Evolutionary conservation across 2,797 vertebrate genomes (phyloP).

Genomic region (Prionace glauca): DNA sequence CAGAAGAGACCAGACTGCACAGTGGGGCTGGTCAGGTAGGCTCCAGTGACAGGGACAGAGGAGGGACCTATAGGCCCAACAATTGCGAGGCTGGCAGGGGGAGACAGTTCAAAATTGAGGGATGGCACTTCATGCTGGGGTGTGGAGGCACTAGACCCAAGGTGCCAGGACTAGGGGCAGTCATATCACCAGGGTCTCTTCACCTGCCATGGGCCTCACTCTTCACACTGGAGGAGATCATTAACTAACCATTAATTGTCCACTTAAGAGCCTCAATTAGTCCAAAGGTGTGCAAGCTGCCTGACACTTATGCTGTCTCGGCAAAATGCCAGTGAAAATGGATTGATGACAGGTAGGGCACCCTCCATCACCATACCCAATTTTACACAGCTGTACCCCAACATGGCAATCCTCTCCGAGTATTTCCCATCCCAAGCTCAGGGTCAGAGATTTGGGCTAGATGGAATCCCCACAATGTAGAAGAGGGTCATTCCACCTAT

Average conservation of each 20-base stretch:
- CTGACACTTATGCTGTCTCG: no score
- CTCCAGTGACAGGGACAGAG: not conserved
- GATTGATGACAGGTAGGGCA: not conserved
- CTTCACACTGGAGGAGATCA: not conserved
- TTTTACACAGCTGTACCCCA: no score
- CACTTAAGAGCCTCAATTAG: not conserved
- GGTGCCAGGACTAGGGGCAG: not conserved
- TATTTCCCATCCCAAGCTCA: no score
- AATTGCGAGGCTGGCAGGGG: not conserved
- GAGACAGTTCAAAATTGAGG: not conserved
- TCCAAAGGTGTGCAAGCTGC: not conserved
- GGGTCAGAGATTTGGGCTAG: no score
- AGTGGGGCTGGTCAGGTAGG: not conserved
- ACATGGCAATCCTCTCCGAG: not conserved
- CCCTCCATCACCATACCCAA: not conserved
- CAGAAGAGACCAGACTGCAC: no score
- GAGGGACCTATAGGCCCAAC: no score
- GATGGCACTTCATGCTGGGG: not conserved
- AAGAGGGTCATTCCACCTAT: no score
- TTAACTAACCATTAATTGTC: not conserved
- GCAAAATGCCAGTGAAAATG: not conserved
- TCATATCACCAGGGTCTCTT: not conserved
- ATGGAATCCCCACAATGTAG: no score
- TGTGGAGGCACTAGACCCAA: not conserved
- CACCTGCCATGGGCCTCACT: not conserved